These are phyloP conservation scores for Peromyscus nudipes DNA, from an alignment of 2,797 vertebrate species.

Conservation along the genomic window DNA sequence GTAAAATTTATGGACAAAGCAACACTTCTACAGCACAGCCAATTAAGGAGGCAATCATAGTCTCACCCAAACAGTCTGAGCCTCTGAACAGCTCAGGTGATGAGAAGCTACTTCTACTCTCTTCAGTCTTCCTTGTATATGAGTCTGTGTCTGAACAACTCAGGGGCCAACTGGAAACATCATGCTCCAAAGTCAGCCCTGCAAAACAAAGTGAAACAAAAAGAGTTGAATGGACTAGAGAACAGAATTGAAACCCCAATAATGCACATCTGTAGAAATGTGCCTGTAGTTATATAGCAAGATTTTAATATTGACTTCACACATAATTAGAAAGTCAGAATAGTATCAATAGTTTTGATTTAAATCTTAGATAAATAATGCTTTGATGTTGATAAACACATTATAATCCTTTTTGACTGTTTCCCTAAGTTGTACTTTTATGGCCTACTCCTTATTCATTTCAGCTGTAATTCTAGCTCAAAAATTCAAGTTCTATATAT, in stretches of 20 bases:
- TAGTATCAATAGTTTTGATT: conserved; percentile 4
- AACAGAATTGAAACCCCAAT: conserved; percentile 56
- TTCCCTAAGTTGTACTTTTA: conserved; percentile 58
- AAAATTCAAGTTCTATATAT: conserved; percentile 49
- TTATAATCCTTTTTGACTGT: conserved; percentile 26
- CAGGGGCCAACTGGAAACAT: conserved; percentile 87
- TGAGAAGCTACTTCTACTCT: conserved; percentile 82
- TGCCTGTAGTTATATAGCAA: conserved; percentile 1
- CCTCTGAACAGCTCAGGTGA: conserved; percentile 93
- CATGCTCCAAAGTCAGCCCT: conserved; percentile 87
- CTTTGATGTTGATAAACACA: conserved; percentile 57
- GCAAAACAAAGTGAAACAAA: conserved; percentile 73
- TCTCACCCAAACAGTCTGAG: conserved; percentile 87
- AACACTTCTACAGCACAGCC: conserved; percentile 17
- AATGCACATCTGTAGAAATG: conserved; percentile 54
- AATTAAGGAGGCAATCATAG: conserved; percentile 50
- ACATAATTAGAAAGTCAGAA: conserved; percentile 9
- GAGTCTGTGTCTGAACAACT: conserved; percentile 85
- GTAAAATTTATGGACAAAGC: conserved; percentile 46
- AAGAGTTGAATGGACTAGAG: conserved; percentile 46
- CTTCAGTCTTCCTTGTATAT: conserved; percentile 55
- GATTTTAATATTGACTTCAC: conserved; percentile 37
- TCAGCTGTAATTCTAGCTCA: conserved; percentile 42
- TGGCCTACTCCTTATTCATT: background rate
- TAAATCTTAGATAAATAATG: conserved; percentile 48